Evolutionary conservation across 2,888 invertebrate genomes (phyloP).

Genomic region (Drosophila anomalipes): DNA sequence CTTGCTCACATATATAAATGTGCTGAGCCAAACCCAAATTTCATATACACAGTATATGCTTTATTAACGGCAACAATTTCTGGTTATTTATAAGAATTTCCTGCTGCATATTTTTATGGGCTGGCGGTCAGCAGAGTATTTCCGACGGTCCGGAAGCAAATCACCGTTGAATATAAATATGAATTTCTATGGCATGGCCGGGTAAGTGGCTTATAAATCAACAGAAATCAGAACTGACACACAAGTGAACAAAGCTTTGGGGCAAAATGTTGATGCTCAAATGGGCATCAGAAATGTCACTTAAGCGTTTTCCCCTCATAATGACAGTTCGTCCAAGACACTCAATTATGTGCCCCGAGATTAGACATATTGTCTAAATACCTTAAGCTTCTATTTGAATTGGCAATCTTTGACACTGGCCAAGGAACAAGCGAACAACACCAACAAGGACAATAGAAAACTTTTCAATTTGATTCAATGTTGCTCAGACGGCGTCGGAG

Average conservation of each 20-base stretch:
- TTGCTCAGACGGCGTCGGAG: constrained; percentile 1
- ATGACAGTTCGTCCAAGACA: background rate
- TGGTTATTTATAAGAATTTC: constrained; percentile 61
- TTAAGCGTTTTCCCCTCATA: background rate
- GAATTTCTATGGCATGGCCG: constrained; percentile 8
- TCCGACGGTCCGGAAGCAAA: constrained; percentile 22
- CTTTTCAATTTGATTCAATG: constrained; percentile 62
- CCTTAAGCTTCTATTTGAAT: constrained; percentile 27
- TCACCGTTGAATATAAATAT: constrained; percentile 34
- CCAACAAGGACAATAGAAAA: constrained; percentile 29
- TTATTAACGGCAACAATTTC: constrained; percentile 58
- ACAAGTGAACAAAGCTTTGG: background rate
- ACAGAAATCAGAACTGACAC: constrained; percentile 1
- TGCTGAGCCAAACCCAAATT: constrained; percentile 25
- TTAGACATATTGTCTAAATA: constrained; percentile 17
- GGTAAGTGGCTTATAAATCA: constrained; percentile 13
- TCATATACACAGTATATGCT: constrained; percentile 23
- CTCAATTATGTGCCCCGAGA: constrained; percentile 25
- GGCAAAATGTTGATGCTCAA: constrained; percentile 18
- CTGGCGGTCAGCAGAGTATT: constrained; percentile 14
- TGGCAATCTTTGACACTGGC: constrained; percentile 38
- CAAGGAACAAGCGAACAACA: constrained; percentile 1
- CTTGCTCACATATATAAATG: constrained; percentile 3
- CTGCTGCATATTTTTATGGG: constrained; percentile 35
- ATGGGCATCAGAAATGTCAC: constrained; percentile 7